Base-by-base conservation (phyloP, 2,888 invertebrate genomes). In the Allolobophora icterica region DNA sequence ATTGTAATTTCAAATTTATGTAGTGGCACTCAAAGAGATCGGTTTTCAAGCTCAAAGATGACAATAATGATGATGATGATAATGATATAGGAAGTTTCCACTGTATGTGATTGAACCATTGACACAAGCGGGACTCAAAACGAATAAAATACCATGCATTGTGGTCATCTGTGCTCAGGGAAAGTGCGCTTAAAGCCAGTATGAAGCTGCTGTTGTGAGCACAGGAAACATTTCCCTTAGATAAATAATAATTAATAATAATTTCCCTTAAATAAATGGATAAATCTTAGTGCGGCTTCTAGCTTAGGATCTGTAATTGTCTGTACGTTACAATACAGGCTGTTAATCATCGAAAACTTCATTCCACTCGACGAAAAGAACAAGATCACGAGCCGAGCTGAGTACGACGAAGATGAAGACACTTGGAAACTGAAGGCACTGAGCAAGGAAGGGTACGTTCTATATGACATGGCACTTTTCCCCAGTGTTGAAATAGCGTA, bases 351-450 rank as follows among this genome's bases (percentile, higher is more conserved):
- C 83, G 95, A 95, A 89, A 95, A 95, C 94, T 95, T 95, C 92
- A 95, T 95, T 89, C 95, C 95, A 83, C 93, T 92, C 0, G 97
- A 97, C 94, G 97, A 97, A 92, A 97, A 97, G 94, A 96, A 96
- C 89, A 97, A 97, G 92, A 96, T 98, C 8, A 96, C 97, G 92
- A 97, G 97, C 89, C 96, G 97, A 93, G 97, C 97, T 30, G 96
- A 96, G 90, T 98, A 97, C 95, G 97, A 98, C 94, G 98, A 98
- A 93, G 97, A 98, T 93, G 97, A 97, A 92, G 97, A 98, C 94
- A 96, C 96, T 91, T 98, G 98, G 97, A 95, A 96, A 33, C 92
- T 96, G 30, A 93, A 94, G 91, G 94, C 95, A n/a, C 93, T 95
- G 33, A 94, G 94, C 89, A 95, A 94, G 92, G 94, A 94, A 92